A percentile compares a stretch with the other conserved stretches of the same genome.
Evolutionary conservation across 2,113 vertebrate species (phyloP).

Genomic region (Corydoras maculifer): DNA sequence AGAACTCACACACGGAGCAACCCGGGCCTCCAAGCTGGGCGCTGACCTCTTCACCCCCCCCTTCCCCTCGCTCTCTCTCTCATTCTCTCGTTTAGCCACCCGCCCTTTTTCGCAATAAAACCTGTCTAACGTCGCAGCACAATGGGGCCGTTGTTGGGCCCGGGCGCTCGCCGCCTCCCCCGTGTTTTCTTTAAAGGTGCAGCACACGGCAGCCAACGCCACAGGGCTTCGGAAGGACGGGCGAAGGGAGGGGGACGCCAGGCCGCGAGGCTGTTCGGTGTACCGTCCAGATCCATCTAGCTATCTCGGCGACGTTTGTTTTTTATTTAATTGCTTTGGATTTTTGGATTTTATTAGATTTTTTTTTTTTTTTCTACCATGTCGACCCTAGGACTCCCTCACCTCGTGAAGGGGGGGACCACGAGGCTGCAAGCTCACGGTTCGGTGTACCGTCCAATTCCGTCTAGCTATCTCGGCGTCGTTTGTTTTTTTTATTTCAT

Average conservation of each 20-base stretch:
- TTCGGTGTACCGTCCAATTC: too few relatives aligned
- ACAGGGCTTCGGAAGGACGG: constrained; percentile 54
- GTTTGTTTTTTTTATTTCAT: too few relatives aligned
- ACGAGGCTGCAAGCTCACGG: too few relatives aligned
- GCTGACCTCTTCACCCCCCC: constrained; percentile 70
- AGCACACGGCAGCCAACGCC: constrained; percentile 59
- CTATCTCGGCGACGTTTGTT: too few relatives aligned
- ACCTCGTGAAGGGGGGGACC: too few relatives aligned
- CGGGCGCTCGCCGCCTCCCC: constrained; percentile 61
- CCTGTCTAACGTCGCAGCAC: constrained; percentile 70
- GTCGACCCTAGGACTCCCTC: too few relatives aligned
- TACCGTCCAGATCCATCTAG: not conserved
- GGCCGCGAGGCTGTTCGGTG: too few relatives aligned
- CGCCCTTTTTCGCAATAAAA: constrained; percentile 60
- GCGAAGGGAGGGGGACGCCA: constrained; percentile 24
- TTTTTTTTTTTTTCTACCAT: too few relatives aligned
- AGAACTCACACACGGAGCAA: constrained; percentile 66
- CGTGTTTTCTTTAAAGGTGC: constrained; percentile 77
- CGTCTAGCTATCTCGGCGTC: too few relatives aligned
- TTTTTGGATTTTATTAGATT: too few relatives aligned
- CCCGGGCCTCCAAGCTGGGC: constrained; percentile 68
- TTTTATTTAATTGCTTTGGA: too few relatives aligned
- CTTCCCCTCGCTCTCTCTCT: constrained; percentile 61
- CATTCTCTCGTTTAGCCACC: constrained; percentile 52
- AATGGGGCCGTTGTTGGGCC: constrained; percentile 72